Conservation (phyloP, 2,888 invertebrate species). For the Acanthosoma haemorrhoidale region DNA sequence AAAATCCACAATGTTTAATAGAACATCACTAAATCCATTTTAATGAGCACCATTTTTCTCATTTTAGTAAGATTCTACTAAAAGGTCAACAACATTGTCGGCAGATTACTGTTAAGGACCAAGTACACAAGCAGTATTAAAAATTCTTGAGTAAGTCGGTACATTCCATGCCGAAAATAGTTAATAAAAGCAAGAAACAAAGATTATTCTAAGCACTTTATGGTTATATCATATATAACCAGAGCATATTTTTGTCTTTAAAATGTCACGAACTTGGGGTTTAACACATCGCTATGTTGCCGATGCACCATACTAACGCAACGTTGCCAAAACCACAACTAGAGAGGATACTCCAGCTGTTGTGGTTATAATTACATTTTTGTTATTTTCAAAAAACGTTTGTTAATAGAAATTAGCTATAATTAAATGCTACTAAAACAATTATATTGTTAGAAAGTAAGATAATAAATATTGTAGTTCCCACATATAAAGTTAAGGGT, state of each 20-base stretch:
- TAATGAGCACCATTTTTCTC: neutral
- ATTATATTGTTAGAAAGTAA: too few relatives aligned
- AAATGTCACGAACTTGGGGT: conserved; percentile 26
- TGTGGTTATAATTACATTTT: too few relatives aligned
- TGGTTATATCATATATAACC: neutral
- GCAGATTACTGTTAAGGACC: neutral
- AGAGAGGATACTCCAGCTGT: too few relatives aligned
- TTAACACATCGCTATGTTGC: conserved; percentile 6
- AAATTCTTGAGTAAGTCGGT: neutral
- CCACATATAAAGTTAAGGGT: too few relatives aligned
- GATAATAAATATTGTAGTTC: too few relatives aligned
- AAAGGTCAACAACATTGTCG: conserved; percentile 14
- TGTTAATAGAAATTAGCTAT: too few relatives aligned
- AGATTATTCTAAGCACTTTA: neutral
- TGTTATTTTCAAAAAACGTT: too few relatives aligned
- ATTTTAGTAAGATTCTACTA: conserved; percentile 6
- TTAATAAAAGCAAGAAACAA: neutral
- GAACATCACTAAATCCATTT: neutral
- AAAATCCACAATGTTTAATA: neutral
- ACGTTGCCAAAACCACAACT: neutral
- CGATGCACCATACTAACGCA: neutral
- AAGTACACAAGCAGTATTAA: neutral
- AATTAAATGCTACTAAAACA: too few relatives aligned
- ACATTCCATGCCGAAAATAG: neutral
- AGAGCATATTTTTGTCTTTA: conserved; percentile 23